Percentiles rank a stretch among this genome's conserved stretches.
Evolutionary conservation across 2,113 vertebrate genomes (phyloP).

Genomic region (Verasper variegatus): DNA sequence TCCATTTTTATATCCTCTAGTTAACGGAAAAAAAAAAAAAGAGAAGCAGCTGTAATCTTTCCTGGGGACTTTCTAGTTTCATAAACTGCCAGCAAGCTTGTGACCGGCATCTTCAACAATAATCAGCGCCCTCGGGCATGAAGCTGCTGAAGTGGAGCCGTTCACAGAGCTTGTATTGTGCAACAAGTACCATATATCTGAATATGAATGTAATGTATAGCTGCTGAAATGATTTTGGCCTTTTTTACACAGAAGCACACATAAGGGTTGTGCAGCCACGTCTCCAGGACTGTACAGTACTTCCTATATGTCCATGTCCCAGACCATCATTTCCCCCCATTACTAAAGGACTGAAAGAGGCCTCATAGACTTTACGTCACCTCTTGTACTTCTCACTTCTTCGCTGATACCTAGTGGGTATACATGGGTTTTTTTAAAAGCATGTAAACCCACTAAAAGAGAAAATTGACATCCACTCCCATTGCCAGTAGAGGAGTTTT

Average conservation of each 20-base stretch:
- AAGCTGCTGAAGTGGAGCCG: slow-evolving; percentile 15
- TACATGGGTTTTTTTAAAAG: too few species aligned
- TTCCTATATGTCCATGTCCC: background rate
- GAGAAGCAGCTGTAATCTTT: background rate
- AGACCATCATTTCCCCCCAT: background rate
- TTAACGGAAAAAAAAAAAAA: background rate
- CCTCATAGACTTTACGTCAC: background rate
- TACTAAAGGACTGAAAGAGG: background rate
- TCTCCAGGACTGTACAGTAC: background rate
- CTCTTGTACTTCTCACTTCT: too few species aligned
- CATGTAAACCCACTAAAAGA: too few species aligned
- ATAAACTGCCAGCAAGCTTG: slow-evolving; percentile 24
- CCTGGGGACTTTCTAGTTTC: slow-evolving; percentile 13
- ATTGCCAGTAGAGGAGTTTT: too few species aligned
- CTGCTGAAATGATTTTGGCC: background rate
- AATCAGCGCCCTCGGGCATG: background rate
- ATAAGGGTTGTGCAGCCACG: too few species aligned
- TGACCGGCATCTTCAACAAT: slow-evolving; percentile 23
- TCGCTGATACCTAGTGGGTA: too few species aligned
- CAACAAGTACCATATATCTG: background rate
- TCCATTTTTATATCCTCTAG: background rate
- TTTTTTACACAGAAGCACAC: background rate
- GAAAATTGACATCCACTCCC: too few species aligned
- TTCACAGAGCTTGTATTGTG: slow-evolving; percentile 12
- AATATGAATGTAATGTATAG: slow-evolving; percentile 2